Base-by-base conservation (phyloP, 2,888 invertebrate species). In the Philaethria dido region DNA sequence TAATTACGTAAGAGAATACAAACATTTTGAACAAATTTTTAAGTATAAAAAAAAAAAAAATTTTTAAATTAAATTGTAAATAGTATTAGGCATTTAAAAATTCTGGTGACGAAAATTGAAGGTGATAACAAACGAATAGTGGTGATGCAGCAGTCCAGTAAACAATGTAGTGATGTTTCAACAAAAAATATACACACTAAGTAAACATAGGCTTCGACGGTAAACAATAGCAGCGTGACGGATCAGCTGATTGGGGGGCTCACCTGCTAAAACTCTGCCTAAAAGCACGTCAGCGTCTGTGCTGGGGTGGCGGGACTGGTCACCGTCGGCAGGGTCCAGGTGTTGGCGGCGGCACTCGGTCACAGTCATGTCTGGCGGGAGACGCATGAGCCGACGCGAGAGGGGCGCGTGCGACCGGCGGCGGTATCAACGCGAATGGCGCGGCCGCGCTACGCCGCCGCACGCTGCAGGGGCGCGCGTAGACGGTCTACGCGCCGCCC, bases 401-500 rank as follows among this genome's bases (percentile, higher is more conserved):
- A 74, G 73, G 82, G 77, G 83, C 91, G 90, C 90, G 90, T 91
- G 91, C 84, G 88, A 82, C 86, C 89, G 89, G 83, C 89, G 91
- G 86, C 91, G 91, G 89, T 88, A 87, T 81, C 82, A 80, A 81
- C 90, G 83, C 89, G 91, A 91, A 89, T 90, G 93, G 88, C 90
- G 86, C 83, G 84, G 81, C 75, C 78, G 77, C 81, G 85, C 91
- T 88, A 88, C 85, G 88, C 81, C 85, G 86, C 83, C 82, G 69
- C 67, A 74, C 79, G 82, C 80, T 78, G 79, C 83, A 76, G 81
- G 85, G 83, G 86, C 87, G 87, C 85, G 82, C 87, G 86, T 86
- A 86, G 85, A 83, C 83, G 83, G 80, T 76, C 77, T 77, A 77
- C 79, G 75, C 72, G 71, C 75, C 81, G 78, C 76, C 80, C 79